Base-by-base conservation (phyloP, 1,140 invertebrate genomes). In the Coboldia fuscipes region DNA sequence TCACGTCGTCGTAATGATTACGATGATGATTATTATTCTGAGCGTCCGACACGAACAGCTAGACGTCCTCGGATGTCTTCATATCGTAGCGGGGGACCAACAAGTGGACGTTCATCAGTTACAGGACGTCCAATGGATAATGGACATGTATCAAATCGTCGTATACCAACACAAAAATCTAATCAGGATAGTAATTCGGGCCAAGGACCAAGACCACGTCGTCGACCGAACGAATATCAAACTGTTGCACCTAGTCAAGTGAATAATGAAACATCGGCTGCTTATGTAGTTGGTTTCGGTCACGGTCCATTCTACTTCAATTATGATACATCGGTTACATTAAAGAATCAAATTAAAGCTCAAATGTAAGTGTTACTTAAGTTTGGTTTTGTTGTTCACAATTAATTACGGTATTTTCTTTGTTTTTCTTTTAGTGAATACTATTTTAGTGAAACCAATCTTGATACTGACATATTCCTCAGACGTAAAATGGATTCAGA, bases 391-490 rank as follows among this genome's bases (percentile, higher is more conserved):
- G 30, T 30, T 36, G 30, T 27, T 22, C 30, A 33, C 15, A 37
- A 29, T 31, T 27, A 7, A 2, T 19, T 22, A 35, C 14, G 16
- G n/a, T 21, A 16, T 37, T 22, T 33, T 26, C 24, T 39, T 38
- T 30, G 31, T 33, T 22, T 22, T 19, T 36, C 16, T 22, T 10
- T 29, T 26, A 96, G 90, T 54, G 93, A 98, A 62, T 99, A 98
- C 61, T 99, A 99, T 68, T 97, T 99, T 61, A 94, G 88, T 51
- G 77, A 82, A 45, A 90, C 97, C 45, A 99, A 99, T 63, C 63
- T 99, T 33, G 70, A 81, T 43, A 75, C 83, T 45, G 94, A 98
- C 55, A 89, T 96, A 58, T 99, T 93, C 61, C 64, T 99, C 42
- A 70, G 94, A 34, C 71, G 88, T 38, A 93, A 93, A 68, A 98